Conservation (phyloP, 2,113 vertebrate genomes). For the Limanda limanda region DNA sequence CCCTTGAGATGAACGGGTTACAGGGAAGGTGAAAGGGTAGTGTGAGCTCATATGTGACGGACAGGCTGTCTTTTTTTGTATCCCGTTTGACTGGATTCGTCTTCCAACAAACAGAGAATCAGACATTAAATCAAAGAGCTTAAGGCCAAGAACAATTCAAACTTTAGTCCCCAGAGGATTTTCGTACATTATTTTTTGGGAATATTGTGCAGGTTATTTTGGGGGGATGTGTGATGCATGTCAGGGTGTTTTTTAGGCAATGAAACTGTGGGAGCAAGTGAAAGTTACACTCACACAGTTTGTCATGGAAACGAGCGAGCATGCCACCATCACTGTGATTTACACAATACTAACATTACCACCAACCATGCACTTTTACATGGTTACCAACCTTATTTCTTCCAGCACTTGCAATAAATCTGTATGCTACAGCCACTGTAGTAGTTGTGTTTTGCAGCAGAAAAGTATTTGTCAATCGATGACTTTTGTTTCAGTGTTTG, state of each 20-base stretch:
- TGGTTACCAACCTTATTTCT: background rate
- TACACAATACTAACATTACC: background rate
- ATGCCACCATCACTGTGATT: background rate
- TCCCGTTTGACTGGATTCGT: constrained; percentile 25
- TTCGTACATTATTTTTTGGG: no score
- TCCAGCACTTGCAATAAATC: no score
- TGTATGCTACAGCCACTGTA: background rate
- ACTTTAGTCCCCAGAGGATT: background rate
- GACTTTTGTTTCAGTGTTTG: background rate
- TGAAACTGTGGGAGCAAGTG: background rate
- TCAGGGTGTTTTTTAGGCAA: background rate
- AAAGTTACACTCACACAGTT: background rate
- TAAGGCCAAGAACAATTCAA: constrained; percentile 31
- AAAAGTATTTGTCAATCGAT: background rate
- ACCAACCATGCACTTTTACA: background rate
- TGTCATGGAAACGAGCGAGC: background rate
- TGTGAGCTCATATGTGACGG: constrained; percentile 38
- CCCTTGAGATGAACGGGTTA: constrained; percentile 53
- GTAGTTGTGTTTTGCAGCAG: background rate
- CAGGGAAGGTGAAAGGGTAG: constrained; percentile 38
- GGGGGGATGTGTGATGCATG: background rate
- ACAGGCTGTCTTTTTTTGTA: constrained; percentile 21
- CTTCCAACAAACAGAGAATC: constrained; percentile 30
- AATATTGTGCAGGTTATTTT: background rate
- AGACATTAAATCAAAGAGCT: constrained; percentile 31